Percentiles rank a stretch among this genome's conserved stretches.
Conservation (phyloP, 2,888 invertebrate species). For the Macaria notata region DNA sequence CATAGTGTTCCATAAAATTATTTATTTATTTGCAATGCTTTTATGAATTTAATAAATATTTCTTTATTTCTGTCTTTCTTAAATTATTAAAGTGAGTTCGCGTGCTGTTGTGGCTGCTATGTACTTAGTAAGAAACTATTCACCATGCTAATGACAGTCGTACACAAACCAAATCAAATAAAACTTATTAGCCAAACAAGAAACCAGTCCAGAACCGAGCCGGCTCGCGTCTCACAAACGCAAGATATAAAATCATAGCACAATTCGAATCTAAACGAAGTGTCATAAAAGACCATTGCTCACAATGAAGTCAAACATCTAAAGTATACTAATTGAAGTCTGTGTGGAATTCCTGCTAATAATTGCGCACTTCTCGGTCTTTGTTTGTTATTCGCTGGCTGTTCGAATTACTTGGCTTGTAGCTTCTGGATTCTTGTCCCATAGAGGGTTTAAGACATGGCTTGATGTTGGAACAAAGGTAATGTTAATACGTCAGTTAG, state of each 20-base stretch:
- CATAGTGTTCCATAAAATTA: too few relatives aligned
- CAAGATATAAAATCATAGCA: neutral
- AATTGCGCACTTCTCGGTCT: conserved; percentile 10
- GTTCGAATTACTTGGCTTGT: conserved; percentile 7
- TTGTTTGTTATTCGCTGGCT: conserved; percentile 9
- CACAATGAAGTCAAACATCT: conserved; percentile 15
- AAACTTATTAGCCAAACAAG: too few relatives aligned
- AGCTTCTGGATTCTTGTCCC: conserved; percentile 14
- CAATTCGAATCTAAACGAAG: conserved; percentile 1
- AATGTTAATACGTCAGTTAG: neutral
- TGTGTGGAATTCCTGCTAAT: conserved; percentile 18
- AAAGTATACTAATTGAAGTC: conserved; percentile 18
- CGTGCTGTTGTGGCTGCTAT: too few relatives aligned
- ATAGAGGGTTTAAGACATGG: conserved; percentile 8
- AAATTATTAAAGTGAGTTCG: too few relatives aligned
- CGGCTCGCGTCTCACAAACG: too few relatives aligned
- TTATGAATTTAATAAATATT: too few relatives aligned
- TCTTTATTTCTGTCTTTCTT: too few relatives aligned
- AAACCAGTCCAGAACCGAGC: too few relatives aligned
- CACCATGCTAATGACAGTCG: too few relatives aligned
- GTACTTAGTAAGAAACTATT: too few relatives aligned
- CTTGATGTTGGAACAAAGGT: neutral
- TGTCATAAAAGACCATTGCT: conserved; percentile 6
- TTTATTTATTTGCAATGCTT: too few relatives aligned
- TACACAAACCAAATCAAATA: too few relatives aligned